These are phyloP conservation scores for Xiphophorus maculatus DNA, from an alignment of 2,113 vertebrate genomes.

Conservation along the genomic window DNA sequence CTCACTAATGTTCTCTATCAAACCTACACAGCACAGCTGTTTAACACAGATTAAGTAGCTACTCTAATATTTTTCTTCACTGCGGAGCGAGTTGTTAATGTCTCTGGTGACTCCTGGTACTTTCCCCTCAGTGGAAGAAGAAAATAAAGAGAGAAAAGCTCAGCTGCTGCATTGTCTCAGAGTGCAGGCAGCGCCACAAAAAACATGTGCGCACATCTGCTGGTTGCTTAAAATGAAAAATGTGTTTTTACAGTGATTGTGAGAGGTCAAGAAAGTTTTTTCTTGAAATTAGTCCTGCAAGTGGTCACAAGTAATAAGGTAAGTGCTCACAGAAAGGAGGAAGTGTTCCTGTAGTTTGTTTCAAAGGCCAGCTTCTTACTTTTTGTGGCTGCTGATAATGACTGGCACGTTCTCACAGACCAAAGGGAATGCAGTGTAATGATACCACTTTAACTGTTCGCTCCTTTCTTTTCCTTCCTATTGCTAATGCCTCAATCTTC, in stretches of 20 bases:
- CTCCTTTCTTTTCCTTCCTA: slow-evolving; percentile 26
- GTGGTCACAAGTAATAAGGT: slow-evolving; percentile 32
- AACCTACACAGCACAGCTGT: too few relatives aligned
- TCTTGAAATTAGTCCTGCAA: neutral
- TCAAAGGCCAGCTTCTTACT: slow-evolving; percentile 25
- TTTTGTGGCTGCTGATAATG: slow-evolving; percentile 9
- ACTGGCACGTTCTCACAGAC: neutral
- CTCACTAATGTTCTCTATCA: too few relatives aligned
- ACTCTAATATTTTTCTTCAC: too few relatives aligned
- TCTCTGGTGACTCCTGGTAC: too few relatives aligned
- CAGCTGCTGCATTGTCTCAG: too few relatives aligned
- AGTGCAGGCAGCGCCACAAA: neutral
- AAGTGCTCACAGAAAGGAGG: slow-evolving; percentile 8
- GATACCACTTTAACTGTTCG: slow-evolving; percentile 22
- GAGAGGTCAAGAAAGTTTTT: slow-evolving; percentile 9
- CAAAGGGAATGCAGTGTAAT: slow-evolving; percentile 21
- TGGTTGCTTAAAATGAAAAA: slow-evolving; percentile 40
- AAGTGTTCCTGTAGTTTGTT: slow-evolving; percentile 4
- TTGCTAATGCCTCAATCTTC: slow-evolving; percentile 54
- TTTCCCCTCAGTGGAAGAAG: too few relatives aligned
- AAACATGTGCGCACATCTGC: slow-evolving; percentile 23
- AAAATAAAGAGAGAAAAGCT: too few relatives aligned
- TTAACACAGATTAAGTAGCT: too few relatives aligned
- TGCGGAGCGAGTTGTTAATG: too few relatives aligned
- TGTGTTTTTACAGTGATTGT: slow-evolving; percentile 20